These are phyloP conservation scores for Isaurus tuberculatus DNA, from an alignment of 92 coral and sea anemone species.

Conservation along the genomic window DNA sequence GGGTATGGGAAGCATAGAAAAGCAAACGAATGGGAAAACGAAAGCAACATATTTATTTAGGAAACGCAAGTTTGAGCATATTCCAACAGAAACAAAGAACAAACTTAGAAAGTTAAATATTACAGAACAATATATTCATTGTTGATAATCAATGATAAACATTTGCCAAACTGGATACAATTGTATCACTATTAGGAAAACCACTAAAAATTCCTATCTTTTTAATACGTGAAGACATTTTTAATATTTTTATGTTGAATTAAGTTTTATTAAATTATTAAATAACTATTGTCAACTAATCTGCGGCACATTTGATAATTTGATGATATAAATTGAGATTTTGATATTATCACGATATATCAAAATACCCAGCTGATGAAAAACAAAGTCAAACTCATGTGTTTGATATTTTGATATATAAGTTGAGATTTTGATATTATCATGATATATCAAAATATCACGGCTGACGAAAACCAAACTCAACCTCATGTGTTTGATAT, in stretches of 20 bases:
- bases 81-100: slow-evolving; percentile 49
- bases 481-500: too few species aligned
- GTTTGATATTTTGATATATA: background rate
- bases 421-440: slow-evolving; percentile 19
- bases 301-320: too few species aligned
- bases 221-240: too few species aligned
- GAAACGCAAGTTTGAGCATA: slow-evolving; percentile 1
- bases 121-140: slow-evolving; percentile 28
- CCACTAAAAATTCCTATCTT: too few species aligned
- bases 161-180: too few species aligned
- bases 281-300: too few species aligned
- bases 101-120: slow-evolving; percentile 40
- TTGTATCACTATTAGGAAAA: too few species aligned
- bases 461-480: background rate
- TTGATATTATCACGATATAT: slow-evolving; percentile 18
- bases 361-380: background rate
- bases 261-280: too few species aligned
- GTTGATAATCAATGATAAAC: background rate
- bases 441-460: background rate
- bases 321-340: background rate
- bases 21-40: slow-evolving; percentile 19
- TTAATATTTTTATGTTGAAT: too few species aligned
- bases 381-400: background rate
- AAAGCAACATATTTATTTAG: slow-evolving; percentile 17
- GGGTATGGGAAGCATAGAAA: slow-evolving; percentile 42